phyloP scores from a whole-genome alignment of 1,140 invertebrate genomes.

The Ips nitidus region DNA sequence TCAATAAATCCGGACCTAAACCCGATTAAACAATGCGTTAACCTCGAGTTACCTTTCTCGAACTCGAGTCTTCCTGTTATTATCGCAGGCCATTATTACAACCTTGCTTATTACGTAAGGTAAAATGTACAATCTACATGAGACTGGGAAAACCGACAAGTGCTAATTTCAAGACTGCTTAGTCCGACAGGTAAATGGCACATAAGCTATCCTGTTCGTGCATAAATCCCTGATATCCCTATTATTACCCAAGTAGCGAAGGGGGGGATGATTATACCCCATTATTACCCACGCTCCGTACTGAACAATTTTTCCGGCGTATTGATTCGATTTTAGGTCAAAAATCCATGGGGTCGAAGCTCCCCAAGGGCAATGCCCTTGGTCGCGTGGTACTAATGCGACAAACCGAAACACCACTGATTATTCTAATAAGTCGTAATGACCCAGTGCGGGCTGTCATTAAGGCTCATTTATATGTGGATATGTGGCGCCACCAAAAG shows the following conservation, averaged over 20 bases:
- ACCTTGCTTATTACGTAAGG: slow-evolving; percentile 9
- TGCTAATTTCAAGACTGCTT: slow-evolving; percentile 11
- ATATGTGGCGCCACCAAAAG: slow-evolving; percentile 11
- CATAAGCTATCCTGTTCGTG: slow-evolving; percentile 3
- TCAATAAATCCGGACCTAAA: neutral
- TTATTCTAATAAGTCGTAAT: slow-evolving; percentile 26
- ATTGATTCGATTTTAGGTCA: neutral
- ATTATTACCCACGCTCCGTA: neutral
- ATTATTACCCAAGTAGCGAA: slow-evolving; percentile 2
- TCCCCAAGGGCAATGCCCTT: slow-evolving; percentile 16
- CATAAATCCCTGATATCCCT: neutral
- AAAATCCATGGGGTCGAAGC: neutral
- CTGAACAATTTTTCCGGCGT: neutral
- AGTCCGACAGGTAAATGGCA: slow-evolving; percentile 21
- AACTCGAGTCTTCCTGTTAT: slow-evolving; percentile 16
- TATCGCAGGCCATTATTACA: slow-evolving; percentile 18
- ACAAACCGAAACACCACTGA: neutral
- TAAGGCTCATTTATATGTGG: slow-evolving; percentile 14
- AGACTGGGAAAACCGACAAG: slow-evolving; percentile 8
- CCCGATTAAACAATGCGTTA: neutral
- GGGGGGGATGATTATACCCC: neutral
- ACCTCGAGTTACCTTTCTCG: slow-evolving; percentile 21
- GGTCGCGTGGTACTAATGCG: slow-evolving; percentile 15
- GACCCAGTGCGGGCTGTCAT: slow-evolving; percentile 29
- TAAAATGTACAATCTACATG: neutral